Evolutionary conservation across 2,113 vertebrate genomes (phyloP).

Genomic region (Dasyprocta punctata): DNA sequence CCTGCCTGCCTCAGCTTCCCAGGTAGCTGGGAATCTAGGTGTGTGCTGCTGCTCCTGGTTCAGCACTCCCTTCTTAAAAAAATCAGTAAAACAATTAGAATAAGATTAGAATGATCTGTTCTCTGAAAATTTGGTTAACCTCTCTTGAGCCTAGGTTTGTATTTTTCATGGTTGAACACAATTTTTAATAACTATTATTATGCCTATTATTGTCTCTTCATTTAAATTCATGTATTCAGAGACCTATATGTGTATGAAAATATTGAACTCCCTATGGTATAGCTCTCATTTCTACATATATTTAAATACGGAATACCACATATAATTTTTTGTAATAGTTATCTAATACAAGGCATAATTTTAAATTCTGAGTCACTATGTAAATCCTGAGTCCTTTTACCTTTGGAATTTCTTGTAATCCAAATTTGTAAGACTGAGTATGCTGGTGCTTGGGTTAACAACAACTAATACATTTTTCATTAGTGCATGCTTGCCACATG

Average conservation of each 20-base stretch:
- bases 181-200: constrained; percentile 11
- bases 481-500: not conserved
- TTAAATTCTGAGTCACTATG: not conserved
- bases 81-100: not conserved
- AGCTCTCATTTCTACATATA: not conserved
- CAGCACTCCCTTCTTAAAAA: not conserved
- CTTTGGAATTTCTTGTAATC: not conserved
- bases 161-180: constrained; percentile 29
- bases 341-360: not conserved
- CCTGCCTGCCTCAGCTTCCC: not conserved
- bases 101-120: not conserved
- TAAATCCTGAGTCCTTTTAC: not conserved
- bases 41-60: no score
- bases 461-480: not conserved
- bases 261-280: not conserved
- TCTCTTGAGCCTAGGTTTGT: not conserved
- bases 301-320: not conserved
- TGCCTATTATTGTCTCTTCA: not conserved
- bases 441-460: not conserved
- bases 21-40: not conserved
- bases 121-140: not conserved
- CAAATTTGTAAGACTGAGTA: not conserved
- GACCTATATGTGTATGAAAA: not conserved
- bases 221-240: constrained; percentile 2
- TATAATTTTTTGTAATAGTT: not conserved